Conservation (phyloP, 2,113 vertebrate genomes). For the Pantherophis guttatus region DNA sequence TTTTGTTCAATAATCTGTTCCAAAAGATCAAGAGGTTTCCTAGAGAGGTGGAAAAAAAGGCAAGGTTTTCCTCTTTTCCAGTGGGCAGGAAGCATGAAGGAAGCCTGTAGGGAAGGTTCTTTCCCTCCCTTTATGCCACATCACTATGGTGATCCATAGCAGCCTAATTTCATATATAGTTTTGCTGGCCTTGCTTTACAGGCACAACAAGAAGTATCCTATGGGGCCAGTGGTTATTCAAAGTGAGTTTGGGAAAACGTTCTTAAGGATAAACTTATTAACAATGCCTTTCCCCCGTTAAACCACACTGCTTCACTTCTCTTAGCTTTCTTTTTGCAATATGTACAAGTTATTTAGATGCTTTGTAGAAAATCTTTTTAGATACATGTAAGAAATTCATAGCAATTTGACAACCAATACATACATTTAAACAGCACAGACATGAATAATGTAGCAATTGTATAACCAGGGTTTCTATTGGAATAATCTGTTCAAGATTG, state of each 20-base stretch:
- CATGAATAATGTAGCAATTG: conserved; percentile 48
- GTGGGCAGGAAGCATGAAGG: background rate
- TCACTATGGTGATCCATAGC: background rate
- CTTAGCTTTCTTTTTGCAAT: background rate
- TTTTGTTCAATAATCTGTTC: background rate
- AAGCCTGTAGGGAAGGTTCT: background rate
- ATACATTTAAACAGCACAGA: conserved; percentile 30
- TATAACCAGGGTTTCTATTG: conserved; percentile 41
- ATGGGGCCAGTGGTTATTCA: background rate
- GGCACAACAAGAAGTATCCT: background rate
- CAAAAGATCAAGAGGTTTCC: background rate
- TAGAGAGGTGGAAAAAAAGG: background rate
- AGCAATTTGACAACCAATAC: conserved; percentile 32
- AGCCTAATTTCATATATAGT: background rate
- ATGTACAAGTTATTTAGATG: background rate
- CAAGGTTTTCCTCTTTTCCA: background rate
- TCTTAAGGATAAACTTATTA: background rate
- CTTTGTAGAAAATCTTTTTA: background rate
- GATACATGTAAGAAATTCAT: conserved; percentile 40
- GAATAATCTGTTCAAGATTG: conserved; percentile 50
- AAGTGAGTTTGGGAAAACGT: background rate
- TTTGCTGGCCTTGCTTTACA: background rate
- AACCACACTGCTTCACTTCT: background rate
- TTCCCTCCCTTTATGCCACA: background rate
- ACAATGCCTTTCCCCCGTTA: background rate